A percentile compares a stretch with the other conserved stretches of the same genome.
phyloP scores from a whole-genome alignment of 2,797 vertebrate species.

The Phoxinus dragarum region DNA sequence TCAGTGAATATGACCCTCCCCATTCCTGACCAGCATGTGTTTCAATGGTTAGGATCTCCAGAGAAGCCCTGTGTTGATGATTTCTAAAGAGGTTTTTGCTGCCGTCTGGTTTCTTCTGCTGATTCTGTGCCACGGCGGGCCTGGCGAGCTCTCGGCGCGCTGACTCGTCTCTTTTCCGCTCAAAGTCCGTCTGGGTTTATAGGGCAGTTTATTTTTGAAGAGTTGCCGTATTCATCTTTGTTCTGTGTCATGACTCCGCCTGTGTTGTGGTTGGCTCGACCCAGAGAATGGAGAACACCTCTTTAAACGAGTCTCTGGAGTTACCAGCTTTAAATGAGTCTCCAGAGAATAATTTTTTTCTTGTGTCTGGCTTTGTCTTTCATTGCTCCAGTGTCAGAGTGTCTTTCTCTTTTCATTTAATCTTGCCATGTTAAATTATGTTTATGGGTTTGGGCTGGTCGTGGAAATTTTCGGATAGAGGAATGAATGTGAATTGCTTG shows the following conservation, averaged over 20 bases:
- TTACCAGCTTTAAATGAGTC: constrained; percentile 61
- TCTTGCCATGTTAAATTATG: constrained; percentile 66
- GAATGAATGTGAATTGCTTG: constrained; percentile 73
- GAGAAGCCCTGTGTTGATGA: constrained; percentile 21
- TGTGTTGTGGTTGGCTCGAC: constrained; percentile 61
- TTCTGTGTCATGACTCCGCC: constrained; percentile 42
- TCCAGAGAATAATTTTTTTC: constrained; percentile 41
- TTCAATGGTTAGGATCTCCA: not conserved
- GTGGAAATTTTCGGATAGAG: constrained; percentile 72
- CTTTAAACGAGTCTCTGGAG: constrained; percentile 62
- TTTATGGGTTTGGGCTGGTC: constrained; percentile 79
- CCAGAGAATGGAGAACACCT: constrained; percentile 63
- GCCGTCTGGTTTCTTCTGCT: constrained; percentile 28
- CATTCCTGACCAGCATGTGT: not conserved
- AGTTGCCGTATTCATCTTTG: constrained; percentile 46
- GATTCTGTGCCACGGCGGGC: constrained; percentile 59
- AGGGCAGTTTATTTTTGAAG: constrained; percentile 51
- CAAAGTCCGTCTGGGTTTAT: constrained; percentile 52
- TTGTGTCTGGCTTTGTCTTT: constrained; percentile 38
- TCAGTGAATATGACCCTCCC: not conserved
- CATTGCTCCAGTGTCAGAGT: constrained; percentile 57
- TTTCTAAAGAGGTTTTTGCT: constrained; percentile 24
- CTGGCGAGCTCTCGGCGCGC: constrained; percentile 51
- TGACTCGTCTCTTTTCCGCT: constrained; percentile 33
- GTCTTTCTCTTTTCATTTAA: constrained; percentile 48